Evolutionary conservation across 1,140 invertebrate species (phyloP), one percentile per base, ranked within the genome.

Genomic region (Cyclargus thomasi): DNA sequence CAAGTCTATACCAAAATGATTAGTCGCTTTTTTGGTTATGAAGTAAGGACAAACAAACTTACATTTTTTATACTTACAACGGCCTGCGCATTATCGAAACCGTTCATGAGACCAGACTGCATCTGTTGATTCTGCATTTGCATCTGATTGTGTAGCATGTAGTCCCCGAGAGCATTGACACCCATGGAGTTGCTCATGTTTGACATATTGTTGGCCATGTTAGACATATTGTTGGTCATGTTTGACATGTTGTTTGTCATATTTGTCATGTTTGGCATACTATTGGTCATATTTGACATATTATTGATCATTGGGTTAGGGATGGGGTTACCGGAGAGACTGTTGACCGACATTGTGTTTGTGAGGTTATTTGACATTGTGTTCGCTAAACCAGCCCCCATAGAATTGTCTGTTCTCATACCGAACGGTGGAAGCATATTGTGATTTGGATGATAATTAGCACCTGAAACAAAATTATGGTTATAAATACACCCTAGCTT

Each of bases 371-470:
- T 77, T n/a, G 70, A 72, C 66, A 76, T 72, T 39, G 73, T 71
- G 39, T 75, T 79, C 11, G 68, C 77, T 76, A 75, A 71, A 63
- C 70, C 80, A 67, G 79, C 69, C 63, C 69, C 76, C 79, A 88
- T 78, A 21, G 82, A 83, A 77, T 79, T 84, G 68, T 87, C 87
- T 78, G 90, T 80, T 65, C 90, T 84, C 87, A 91, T 90, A 67
- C 90, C 90, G 73, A 91, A 91, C 70, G 90, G 82, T 77, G 90
- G 88, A 76, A 91, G 80, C 80, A 90, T 85, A 79, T 79, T 86
- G 70, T 80, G 80, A 80, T 83, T 85, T 78, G 74, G 79, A 85
- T 88, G 87, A 83, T 77, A 90, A 86, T 87, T 87, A 87, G 86
- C 85, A 87, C 83, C 84, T 89, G 82, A 67, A 78, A 78, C 66